These are phyloP conservation scores for Helobdella robusta DNA, from an alignment of 2,888 invertebrate species.

Conservation along the genomic window DNA sequence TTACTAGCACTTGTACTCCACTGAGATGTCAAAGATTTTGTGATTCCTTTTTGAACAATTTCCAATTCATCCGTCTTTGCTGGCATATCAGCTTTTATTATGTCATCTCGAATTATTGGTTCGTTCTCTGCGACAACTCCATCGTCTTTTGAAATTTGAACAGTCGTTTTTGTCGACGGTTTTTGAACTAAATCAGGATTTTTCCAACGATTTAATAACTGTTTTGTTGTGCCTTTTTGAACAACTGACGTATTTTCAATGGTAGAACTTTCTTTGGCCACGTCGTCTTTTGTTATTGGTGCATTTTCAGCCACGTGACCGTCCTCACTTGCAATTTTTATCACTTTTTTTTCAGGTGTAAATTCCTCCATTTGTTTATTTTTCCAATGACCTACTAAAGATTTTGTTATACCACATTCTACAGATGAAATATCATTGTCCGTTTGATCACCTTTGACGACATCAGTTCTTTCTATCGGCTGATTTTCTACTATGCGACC, in stretches of 20 bases:
- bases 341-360: background rate
- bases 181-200: background rate
- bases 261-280: slow-evolving; percentile 1
- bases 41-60: slow-evolving; percentile 13
- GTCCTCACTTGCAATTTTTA: slow-evolving; percentile 20
- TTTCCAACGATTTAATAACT: background rate
- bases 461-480: slow-evolving; percentile 12
- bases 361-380: background rate
- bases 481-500: slow-evolving; percentile 13
- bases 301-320: slow-evolving; percentile 23
- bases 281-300: slow-evolving; percentile 21
- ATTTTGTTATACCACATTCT: slow-evolving; percentile 9
- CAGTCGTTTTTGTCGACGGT: background rate
- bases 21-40: background rate
- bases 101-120: slow-evolving; percentile 4
- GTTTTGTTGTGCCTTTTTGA: slow-evolving; percentile 14
- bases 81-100: slow-evolving; percentile 16
- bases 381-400: slow-evolving; percentile 13
- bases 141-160: background rate
- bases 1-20: slow-evolving; percentile 1
- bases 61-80: slow-evolving; percentile 5
- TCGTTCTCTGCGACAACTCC: slow-evolving; percentile 14
- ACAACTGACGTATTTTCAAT: background rate
- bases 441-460: slow-evolving; percentile 7
- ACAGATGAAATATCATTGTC: background rate